phyloP scores from a whole-genome alignment of 2,113 vertebrate species.

The Poeciliopsis occidentalis region DNA sequence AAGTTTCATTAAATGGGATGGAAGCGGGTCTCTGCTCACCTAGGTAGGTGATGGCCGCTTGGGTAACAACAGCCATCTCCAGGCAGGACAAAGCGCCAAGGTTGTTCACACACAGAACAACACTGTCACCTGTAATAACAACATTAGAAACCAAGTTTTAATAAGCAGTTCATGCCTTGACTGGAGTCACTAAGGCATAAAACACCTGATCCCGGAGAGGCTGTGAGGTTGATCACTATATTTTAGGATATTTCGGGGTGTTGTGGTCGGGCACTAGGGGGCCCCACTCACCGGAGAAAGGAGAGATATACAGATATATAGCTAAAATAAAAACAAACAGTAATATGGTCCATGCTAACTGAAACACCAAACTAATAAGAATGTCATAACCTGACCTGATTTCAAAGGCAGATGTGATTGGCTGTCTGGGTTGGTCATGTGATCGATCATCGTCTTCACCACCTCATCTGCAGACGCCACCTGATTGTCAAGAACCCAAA shows the following conservation, averaged over 20 bases:
- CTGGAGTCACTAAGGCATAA: neutral
- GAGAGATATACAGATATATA: neutral
- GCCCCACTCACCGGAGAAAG: neutral
- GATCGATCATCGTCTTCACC: slow-evolving; percentile 86
- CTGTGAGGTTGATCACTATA: neutral
- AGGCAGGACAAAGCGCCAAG: slow-evolving; percentile 91
- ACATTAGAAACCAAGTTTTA: fast-evolving
- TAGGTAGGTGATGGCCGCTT: slow-evolving; percentile 78
- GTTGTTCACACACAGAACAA: slow-evolving; percentile 93
- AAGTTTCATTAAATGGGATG: neutral
- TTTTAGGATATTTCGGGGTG: neutral
- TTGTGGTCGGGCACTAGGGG: neutral
- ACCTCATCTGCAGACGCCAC: slow-evolving; percentile 82
- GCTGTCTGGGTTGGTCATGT: slow-evolving; percentile 86
- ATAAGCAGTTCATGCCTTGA: neutral
- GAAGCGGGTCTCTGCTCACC: slow-evolving; percentile 81
- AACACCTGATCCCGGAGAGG: neutral
- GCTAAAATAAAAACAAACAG: neutral
- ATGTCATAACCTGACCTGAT: slow-evolving; percentile 71
- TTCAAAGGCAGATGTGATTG: slow-evolving; percentile 82
- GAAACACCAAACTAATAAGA: neutral
- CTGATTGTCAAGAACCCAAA: slow-evolving; percentile 62
- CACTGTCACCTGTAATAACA: slow-evolving; percentile 76
- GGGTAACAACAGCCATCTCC: slow-evolving; percentile 88
- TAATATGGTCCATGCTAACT: neutral